Evolutionary conservation across 2,888 invertebrate genomes (phyloP).

Genomic region (Hedychridium roseum): DNA sequence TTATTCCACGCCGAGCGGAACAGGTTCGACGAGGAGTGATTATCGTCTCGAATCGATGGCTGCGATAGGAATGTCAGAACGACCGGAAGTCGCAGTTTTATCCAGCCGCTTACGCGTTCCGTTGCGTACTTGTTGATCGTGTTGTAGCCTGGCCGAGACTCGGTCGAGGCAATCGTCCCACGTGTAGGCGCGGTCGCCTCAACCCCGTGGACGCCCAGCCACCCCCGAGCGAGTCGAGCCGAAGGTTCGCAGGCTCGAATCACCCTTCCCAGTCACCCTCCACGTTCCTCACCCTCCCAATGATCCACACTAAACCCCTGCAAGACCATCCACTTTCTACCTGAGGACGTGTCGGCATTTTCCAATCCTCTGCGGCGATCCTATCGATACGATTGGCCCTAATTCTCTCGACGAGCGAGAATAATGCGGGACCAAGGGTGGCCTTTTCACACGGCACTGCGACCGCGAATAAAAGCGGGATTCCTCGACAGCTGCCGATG

Average conservation of each 20-base stretch:
- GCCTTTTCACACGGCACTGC: background rate
- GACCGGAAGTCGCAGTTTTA: too few relatives aligned
- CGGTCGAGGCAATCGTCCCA: background rate
- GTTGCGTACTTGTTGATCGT: conserved; percentile 2
- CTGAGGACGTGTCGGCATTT: too few relatives aligned
- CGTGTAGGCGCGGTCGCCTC: conserved; percentile 2
- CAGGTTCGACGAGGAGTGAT: too few relatives aligned
- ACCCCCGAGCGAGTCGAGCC: background rate
- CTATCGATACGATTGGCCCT: background rate
- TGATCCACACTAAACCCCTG: background rate
- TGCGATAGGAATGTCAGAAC: too few relatives aligned
- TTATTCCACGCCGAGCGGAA: too few relatives aligned
- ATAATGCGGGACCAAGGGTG: background rate
- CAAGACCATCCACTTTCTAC: background rate
- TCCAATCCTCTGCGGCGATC: too few relatives aligned
- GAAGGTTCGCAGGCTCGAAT: background rate
- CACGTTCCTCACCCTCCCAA: background rate
- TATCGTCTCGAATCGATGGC: too few relatives aligned
- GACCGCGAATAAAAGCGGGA: background rate
- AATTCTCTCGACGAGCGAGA: background rate
- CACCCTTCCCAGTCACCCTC: background rate
- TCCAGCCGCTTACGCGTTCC: too few relatives aligned
- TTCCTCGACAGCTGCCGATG: background rate
- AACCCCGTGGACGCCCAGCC: background rate
- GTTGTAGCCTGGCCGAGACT: background rate